Evolutionary conservation across 2,888 invertebrate genomes (phyloP).

Genomic region (Cephonodes hylas): DNA sequence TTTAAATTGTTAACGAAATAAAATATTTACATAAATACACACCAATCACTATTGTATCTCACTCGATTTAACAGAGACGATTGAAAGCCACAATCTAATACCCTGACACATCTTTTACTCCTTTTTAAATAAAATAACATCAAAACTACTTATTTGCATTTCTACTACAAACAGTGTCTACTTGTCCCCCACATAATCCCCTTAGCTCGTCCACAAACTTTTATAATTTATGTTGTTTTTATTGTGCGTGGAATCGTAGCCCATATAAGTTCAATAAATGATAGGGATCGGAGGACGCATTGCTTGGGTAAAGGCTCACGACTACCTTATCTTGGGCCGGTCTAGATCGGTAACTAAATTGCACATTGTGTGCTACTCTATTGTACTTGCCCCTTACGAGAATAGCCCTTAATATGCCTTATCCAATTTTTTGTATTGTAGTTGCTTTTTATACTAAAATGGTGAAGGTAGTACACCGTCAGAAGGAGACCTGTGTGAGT

Average conservation of each 20-base stretch:
- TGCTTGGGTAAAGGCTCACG: constrained; percentile 10
- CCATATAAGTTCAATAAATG: constrained; percentile 9
- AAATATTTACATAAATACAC: too few species aligned
- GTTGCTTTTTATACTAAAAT: too few species aligned
- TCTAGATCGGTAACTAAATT: constrained; percentile 38
- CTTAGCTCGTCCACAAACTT: neutral
- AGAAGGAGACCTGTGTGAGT: too few species aligned
- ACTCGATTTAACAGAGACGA: too few species aligned
- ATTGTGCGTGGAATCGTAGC: neutral
- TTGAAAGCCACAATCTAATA: too few species aligned
- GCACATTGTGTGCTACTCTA: constrained; percentile 34
- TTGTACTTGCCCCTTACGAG: neutral
- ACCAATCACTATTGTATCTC: too few species aligned
- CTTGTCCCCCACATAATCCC: neutral
- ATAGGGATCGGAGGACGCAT: constrained; percentile 7
- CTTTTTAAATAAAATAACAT: too few species aligned
- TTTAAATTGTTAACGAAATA: too few species aligned
- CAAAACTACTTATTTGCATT: too few species aligned
- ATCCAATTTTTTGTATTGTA: neutral
- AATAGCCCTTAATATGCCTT: neutral
- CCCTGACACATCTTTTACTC: too few species aligned
- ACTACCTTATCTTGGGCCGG: constrained; percentile 14
- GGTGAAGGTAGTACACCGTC: too few species aligned
- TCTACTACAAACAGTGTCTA: too few species aligned
- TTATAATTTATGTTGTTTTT: neutral